Evolutionary conservation across 2,797 vertebrate species (phyloP).

Genomic region (Tympanoctomys barrerae): DNA sequence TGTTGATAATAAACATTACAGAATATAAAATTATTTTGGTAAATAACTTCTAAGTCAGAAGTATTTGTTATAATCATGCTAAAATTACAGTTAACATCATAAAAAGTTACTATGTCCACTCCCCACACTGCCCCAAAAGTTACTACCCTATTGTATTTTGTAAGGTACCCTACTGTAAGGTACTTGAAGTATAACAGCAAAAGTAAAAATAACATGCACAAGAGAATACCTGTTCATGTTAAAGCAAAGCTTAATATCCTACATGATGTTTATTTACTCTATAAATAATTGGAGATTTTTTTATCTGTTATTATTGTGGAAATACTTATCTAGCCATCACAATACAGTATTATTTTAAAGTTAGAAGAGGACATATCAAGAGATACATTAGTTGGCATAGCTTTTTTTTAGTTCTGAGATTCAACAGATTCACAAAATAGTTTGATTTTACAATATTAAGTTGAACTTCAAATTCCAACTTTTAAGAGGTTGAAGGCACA

Average conservation of each 20-base stretch:
- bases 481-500: neutral
- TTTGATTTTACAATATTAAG: slow-evolving; percentile 19
- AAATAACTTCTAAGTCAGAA: slow-evolving; percentile 44
- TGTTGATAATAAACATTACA: slow-evolving; percentile 83
- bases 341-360: slow-evolving; percentile 27
- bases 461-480: neutral
- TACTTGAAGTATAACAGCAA: slow-evolving; percentile 4
- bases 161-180: neutral
- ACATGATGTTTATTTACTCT: neutral
- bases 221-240: neutral
- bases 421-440: slow-evolving; percentile 37
- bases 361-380: neutral
- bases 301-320: slow-evolving; percentile 6
- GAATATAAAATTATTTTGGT: slow-evolving; percentile 54
- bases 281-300: neutral
- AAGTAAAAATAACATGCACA: slow-evolving; percentile 57
- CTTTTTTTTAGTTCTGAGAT: slow-evolving; percentile 32
- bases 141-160: neutral
- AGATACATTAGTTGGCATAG: neutral
- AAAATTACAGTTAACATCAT: slow-evolving; percentile 14
- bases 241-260: slow-evolving; percentile 21
- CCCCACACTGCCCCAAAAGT: neutral
- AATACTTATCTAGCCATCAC: neutral
- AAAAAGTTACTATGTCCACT: neutral
- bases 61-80: neutral